Base-by-base conservation (phyloP, 1,140 invertebrate genomes). In the Leptestheria dahalacensis region DNA sequence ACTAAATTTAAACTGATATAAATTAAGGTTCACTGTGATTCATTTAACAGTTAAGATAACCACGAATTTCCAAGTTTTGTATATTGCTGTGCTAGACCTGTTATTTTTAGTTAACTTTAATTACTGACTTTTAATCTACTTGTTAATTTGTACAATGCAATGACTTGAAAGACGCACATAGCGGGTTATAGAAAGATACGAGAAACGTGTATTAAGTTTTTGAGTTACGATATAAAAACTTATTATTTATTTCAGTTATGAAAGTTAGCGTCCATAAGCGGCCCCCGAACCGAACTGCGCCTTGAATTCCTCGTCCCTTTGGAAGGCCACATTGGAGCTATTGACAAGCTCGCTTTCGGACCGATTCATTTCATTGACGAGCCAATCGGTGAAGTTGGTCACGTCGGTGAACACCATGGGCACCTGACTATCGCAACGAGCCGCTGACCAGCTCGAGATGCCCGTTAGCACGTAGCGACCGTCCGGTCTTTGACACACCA, bases 401-500 rank as follows among this genome's bases (percentile, higher is more conserved):
- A 60, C 48, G 50, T 60, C 51, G 28, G 58, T 20, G 24, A 28
- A 60, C n/a, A 60, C 58, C 10, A 28, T 49, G 23, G 58, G 58
- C 49, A 23, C n/a, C 6, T 60, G 48, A 20, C 41, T 29, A 28
- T 33, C 41, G 29, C 58, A 57, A 50, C 68, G 69, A 68, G 82
- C 83, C 15, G 82, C 80, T 61, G 87, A 85, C 73, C 81, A 84
- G 46, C 80, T 82, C 69, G 82, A 86, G 63, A 88, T 73, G 52
- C 85, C 86, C 63, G 78, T 73, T n/a, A 89, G 72, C 12, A 80
- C 79, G 62, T 82, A 85, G 61, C 72, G 74, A 3, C 79, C 81
- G 55, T 84, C 76, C 12, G 79, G 79, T n/a, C 75, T 77, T 4
- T 80, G 78, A 67, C 86, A 89, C 12, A 83, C 85, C 15, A 89